phyloP scores from a whole-genome alignment of 1,140 invertebrate species.

The Stegodyphus dumicola region DNA sequence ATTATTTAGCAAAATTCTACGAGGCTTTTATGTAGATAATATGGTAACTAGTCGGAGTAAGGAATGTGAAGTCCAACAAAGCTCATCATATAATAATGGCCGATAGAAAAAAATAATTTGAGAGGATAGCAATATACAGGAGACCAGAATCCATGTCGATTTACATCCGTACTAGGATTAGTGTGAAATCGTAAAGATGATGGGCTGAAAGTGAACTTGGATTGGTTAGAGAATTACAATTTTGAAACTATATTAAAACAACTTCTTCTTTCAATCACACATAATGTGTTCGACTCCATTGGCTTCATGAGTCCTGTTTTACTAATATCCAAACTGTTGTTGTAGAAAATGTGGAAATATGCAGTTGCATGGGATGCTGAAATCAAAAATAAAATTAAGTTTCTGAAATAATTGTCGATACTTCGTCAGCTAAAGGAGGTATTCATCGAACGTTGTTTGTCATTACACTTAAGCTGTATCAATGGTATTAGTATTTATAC shows the following conservation, averaged over 20 bases:
- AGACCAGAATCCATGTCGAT: background rate
- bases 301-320: background rate
- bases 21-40: slow-evolving; percentile 20
- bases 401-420: too few relatives aligned
- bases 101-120: slow-evolving; percentile 5
- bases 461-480: too few relatives aligned
- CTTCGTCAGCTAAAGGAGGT: too few relatives aligned
- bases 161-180: background rate
- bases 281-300: slow-evolving; percentile 6
- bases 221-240: background rate
- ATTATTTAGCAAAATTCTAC: background rate
- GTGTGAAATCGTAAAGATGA: background rate
- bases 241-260: slow-evolving; percentile 5
- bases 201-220: background rate
- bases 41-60: background rate
- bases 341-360: too few relatives aligned
- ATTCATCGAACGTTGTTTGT: too few relatives aligned
- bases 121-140: slow-evolving; percentile 9
- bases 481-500: too few relatives aligned
- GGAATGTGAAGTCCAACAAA: background rate
- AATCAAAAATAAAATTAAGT: too few relatives aligned
- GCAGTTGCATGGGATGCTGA: too few relatives aligned
- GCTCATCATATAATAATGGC: slow-evolving; percentile 1
- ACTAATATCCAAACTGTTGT: too few relatives aligned
- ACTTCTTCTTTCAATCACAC: background rate